Evolutionary conservation across 1,140 invertebrate species (phyloP).

Genomic region (Nylanderia fulva): DNA sequence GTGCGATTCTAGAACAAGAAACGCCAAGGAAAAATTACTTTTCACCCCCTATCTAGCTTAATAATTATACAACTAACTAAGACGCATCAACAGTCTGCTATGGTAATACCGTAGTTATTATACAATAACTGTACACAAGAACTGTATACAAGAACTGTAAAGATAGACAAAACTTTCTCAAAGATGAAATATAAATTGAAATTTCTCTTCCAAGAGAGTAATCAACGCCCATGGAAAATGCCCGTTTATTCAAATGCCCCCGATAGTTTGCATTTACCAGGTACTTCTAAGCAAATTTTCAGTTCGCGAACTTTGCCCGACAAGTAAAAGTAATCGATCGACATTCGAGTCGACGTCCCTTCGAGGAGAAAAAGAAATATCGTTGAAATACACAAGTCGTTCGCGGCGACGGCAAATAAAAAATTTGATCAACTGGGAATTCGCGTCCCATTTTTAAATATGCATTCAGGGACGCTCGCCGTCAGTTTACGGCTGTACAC

Average conservation of each 20-base stretch:
- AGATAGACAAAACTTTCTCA: conserved; percentile 24
- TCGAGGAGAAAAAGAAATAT: conserved; percentile 36
- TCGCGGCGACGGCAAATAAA: conserved; percentile 5
- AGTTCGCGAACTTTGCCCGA: conserved; percentile 9
- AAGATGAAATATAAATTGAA: not conserved
- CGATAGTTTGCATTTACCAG: conserved; percentile 18
- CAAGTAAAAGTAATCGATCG: conserved; percentile 11
- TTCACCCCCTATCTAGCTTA: not conserved
- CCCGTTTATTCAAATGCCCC: not conserved
- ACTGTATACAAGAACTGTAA: not conserved
- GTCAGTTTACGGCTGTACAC: conserved; percentile 12
- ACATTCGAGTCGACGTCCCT: not conserved
- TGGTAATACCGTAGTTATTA: not conserved
- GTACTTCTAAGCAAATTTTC: conserved; percentile 26
- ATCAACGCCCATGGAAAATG: conserved; percentile 19
- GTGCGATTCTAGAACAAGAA: not conserved
- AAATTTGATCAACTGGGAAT: conserved; percentile 57
- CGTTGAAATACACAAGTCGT: conserved; percentile 12
- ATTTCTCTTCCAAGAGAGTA: conserved; percentile 36
- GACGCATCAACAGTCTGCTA: not conserved
- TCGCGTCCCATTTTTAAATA: conserved; percentile 55
- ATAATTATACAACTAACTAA: not conserved
- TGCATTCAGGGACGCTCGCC: conserved; percentile 23
- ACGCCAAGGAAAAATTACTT: not conserved
- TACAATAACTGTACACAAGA: not conserved